phyloP scores from a whole-genome alignment of 2,113 vertebrate species.

The Spea bombifrons region DNA sequence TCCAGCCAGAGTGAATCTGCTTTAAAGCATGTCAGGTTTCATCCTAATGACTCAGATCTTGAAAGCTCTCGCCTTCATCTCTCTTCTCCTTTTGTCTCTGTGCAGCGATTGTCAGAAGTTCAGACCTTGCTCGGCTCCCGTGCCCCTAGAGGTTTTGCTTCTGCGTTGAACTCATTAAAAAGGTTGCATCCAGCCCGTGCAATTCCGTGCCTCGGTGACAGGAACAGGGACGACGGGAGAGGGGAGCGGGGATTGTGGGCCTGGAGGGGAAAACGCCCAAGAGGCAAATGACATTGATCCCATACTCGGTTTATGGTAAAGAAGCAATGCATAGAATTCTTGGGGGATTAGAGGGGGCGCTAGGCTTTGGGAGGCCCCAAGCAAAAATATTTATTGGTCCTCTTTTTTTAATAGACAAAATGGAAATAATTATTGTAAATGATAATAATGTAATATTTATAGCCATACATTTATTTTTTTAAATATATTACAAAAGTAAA shows the following conservation, averaged over 20 bases:
- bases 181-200: slow-evolving; percentile 46
- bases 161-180: slow-evolving; percentile 49
- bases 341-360: not conserved
- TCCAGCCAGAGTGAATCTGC: slow-evolving; percentile 36
- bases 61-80: slow-evolving; percentile 46
- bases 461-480: too few relatives aligned
- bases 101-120: slow-evolving; percentile 47
- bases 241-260: slow-evolving; percentile 21
- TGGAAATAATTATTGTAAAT: too few relatives aligned
- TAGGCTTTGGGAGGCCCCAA: too few relatives aligned
- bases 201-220: slow-evolving; percentile 45
- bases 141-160: slow-evolving; percentile 47
- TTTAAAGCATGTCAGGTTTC: slow-evolving; percentile 48
- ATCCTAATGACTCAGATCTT: slow-evolving; percentile 49
- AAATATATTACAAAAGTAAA: too few relatives aligned
- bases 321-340: slow-evolving; percentile 9
- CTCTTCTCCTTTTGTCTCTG: slow-evolving; percentile 46
- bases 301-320: slow-evolving; percentile 18
- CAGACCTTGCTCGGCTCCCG: slow-evolving; percentile 44
- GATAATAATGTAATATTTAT: too few relatives aligned
- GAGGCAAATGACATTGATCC: slow-evolving; percentile 29
- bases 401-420: too few relatives aligned
- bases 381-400: too few relatives aligned
- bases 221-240: slow-evolving; percentile 37
- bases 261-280: slow-evolving; percentile 7